Base-by-base conservation (phyloP, 2,113 vertebrate genomes). In the Psophia crepitans region DNA sequence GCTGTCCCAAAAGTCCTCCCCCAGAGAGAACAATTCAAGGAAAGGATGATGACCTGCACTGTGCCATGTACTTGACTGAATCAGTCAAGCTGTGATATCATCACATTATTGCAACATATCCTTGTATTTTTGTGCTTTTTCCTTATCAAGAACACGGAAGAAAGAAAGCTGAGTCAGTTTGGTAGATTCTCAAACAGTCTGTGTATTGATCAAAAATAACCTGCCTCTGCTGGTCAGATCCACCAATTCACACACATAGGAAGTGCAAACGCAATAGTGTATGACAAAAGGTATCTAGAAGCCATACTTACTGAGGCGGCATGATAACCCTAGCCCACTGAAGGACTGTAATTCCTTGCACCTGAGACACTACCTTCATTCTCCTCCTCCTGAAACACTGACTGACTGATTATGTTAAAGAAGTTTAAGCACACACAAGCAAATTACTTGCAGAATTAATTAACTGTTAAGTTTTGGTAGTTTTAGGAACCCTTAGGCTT, bases 171-270 rank as follows among this genome's bases (percentile, higher is more conserved):
- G 60, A 57, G 56, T 65, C 32, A 68, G 19, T 61, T 68, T 48
- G 46, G 28, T 41, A 76, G 63, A 37, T 64, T 94, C 35, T 82
- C 28, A 16, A 84, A 27, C 9, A 56, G 37, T 32, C 53, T 69
- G 7, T 39, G 35, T 53, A 33, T 9, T 22, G 41, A 79, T 60
- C 46, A 37, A 68, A 68, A 61, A 44, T 64, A 78, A 33, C 58
- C 41, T 69, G 46, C 33, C 41, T 74, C 21, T 65, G 8, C 28
- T 44, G 46, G 37, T 89, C 89, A 93, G 93, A 97, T 95, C 92
- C 96, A 96, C 88, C 93, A 96, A 95, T 96, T 88, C 92, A 64
- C 54, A 94, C 79, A 96, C 73, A 94, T 73, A 96, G 80, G 92
- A 96, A 95, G 94, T 27, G 76, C 91, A 76, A 57, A 53, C 3